Evolutionary conservation across 2,113 vertebrate species (phyloP).

Genomic region (Pipa parva): DNA sequence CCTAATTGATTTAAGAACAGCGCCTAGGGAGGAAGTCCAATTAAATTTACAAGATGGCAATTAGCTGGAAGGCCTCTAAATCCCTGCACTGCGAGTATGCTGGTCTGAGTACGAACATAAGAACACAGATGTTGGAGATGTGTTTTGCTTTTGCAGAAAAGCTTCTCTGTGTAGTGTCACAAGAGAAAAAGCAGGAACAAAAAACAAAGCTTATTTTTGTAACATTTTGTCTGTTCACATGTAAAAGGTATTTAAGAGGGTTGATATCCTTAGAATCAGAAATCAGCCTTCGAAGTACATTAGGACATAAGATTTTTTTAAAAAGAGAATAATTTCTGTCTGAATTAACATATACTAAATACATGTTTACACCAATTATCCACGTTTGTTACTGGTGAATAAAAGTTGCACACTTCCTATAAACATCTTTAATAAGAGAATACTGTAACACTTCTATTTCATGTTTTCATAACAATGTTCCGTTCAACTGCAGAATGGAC

Average conservation of each 20-base stretch:
- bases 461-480: no score
- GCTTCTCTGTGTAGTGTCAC: slow-evolving; percentile 62
- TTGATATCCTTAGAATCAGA: no score
- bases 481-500: no score
- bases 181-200: slow-evolving; percentile 52
- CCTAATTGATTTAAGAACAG: slow-evolving; percentile 84
- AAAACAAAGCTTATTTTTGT: slow-evolving; percentile 53
- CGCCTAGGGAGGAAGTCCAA: slow-evolving; percentile 78
- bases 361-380: no score
- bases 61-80: slow-evolving; percentile 85
- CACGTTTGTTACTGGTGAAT: no score
- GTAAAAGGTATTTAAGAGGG: slow-evolving; percentile 57
- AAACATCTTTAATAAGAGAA: no score
- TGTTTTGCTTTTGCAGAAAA: slow-evolving; percentile 53
- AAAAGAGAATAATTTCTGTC: no score
- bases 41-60: slow-evolving; percentile 96
- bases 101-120: slow-evolving; percentile 79
- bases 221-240: slow-evolving; percentile 57
- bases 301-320: no score
- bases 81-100: slow-evolving; percentile 78
- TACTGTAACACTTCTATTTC: no score
- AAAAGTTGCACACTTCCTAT: no score
- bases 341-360: no score
- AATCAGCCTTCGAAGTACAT: no score
- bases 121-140: slow-evolving; percentile 70